Conservation (phyloP, 2,888 invertebrate species). For the Galerucella nymphaeae region DNA sequence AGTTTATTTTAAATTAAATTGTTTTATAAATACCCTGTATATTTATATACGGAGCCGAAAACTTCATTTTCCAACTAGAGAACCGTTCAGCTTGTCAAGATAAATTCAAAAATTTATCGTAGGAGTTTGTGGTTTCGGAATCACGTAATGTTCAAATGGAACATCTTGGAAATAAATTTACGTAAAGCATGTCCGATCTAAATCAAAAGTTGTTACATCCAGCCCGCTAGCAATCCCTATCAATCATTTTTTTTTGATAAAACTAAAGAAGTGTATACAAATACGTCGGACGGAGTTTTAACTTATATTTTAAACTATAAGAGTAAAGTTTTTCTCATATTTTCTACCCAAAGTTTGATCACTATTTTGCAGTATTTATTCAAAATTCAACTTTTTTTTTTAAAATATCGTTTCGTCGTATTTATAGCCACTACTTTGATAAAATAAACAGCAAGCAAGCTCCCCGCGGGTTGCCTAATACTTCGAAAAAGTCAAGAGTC, state of each 20-base stretch:
- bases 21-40: background rate
- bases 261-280: background rate
- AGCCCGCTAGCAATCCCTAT: slow-evolving; percentile 23
- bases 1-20: background rate
- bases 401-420: background rate
- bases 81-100: background rate
- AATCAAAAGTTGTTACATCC: slow-evolving; percentile 30
- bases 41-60: no score
- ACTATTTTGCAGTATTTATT: background rate
- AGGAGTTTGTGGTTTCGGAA: background rate
- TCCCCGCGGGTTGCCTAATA: slow-evolving; percentile 31
- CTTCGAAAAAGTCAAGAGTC: slow-evolving; percentile 23
- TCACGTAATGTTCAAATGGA: slow-evolving; percentile 23
- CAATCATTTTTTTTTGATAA: slow-evolving; percentile 18
- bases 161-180: slow-evolving; percentile 23
- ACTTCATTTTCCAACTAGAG: no score
- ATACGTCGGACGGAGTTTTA: background rate
- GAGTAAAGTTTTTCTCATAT: no score
- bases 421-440: slow-evolving; percentile 3
- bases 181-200: slow-evolving; percentile 24
- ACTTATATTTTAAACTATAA: no score
- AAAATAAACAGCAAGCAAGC: slow-evolving; percentile 12
- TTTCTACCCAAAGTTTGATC: background rate
- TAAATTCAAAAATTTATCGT: slow-evolving; percentile 1
- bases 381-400: background rate